Conservation (phyloP, 2,888 invertebrate genomes). For the Eremobia ochroleuca region DNA sequence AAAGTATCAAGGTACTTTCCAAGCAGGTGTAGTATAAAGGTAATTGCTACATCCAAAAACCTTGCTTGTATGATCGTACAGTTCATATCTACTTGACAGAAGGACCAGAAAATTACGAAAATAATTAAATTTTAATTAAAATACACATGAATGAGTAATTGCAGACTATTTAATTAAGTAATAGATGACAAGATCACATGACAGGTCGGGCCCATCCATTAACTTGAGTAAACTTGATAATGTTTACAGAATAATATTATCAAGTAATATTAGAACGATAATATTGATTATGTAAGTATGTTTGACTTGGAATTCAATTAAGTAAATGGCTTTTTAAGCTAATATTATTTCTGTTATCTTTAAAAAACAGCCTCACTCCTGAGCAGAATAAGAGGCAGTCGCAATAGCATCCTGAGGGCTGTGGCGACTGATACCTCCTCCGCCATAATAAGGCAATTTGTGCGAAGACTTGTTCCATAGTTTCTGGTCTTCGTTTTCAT, state of each 20-base stretch:
- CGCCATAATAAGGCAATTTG: too few relatives aligned
- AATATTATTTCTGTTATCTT: background rate
- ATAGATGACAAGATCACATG: conserved; percentile 20
- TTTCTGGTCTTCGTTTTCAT: too few relatives aligned
- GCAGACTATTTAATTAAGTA: conserved; percentile 31
- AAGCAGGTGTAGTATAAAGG: too few relatives aligned
- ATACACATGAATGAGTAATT: conserved; percentile 1
- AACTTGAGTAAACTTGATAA: conserved; percentile 20
- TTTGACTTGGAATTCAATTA: conserved; percentile 33
- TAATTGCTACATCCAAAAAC: background rate
- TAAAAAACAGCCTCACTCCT: too few relatives aligned
- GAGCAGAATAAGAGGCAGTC: too few relatives aligned
- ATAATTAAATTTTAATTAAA: background rate
- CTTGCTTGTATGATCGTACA: background rate
- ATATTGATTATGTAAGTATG: conserved; percentile 24
- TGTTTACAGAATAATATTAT: conserved; percentile 17
- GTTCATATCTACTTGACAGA: background rate
- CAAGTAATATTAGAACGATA: conserved; percentile 16
- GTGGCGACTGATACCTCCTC: too few relatives aligned
- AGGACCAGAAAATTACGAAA: background rate
- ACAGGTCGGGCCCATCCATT: conserved; percentile 34
- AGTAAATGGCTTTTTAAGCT: conserved; percentile 12
- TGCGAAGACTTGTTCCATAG: too few relatives aligned
- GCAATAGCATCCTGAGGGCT: too few relatives aligned
- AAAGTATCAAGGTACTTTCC: too few relatives aligned